Evolutionary conservation across 2,113 vertebrate species (phyloP).

Genomic region (Talpa occidentalis): DNA sequence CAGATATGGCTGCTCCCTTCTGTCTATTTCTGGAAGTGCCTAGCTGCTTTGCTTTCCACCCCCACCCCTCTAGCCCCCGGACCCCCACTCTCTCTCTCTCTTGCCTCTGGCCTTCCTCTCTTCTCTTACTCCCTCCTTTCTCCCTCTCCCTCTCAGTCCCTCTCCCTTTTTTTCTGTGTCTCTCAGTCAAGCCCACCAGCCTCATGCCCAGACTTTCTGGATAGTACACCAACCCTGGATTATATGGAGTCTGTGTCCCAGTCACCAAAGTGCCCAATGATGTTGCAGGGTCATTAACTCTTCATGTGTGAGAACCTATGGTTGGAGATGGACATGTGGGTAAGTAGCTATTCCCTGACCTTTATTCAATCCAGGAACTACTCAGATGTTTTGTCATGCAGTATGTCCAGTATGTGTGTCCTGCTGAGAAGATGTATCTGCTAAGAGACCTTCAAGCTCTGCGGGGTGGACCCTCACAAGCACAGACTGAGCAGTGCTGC

Average conservation of each 20-base stretch:
- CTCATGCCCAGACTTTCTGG: not conserved
- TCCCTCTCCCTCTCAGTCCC: not conserved
- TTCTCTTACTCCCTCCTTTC: not conserved
- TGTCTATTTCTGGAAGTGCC: not conserved
- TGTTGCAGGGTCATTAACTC: not conserved
- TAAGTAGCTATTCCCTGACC: no score
- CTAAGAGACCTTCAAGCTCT: not conserved
- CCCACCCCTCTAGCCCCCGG: no score
- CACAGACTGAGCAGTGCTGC: not conserved
- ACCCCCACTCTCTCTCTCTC: no score
- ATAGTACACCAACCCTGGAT: not conserved
- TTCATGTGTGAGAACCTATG: not conserved
- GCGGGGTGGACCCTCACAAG: not conserved
- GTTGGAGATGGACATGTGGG: not conserved
- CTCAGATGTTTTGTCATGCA: not conserved
- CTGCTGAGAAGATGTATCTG: not conserved
- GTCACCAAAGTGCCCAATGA: not conserved
- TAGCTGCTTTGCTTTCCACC: not conserved
- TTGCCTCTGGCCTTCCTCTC: no score
- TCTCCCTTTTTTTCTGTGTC: not conserved
- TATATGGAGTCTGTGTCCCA: not conserved
- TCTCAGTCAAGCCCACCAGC: not conserved
- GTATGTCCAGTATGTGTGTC: not conserved
- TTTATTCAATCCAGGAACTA: not conserved
- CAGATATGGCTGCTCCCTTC: not conserved